These are phyloP conservation scores for Agonopterix heracliana DNA, from an alignment of 2,888 invertebrate species.

Conservation along the genomic window DNA sequence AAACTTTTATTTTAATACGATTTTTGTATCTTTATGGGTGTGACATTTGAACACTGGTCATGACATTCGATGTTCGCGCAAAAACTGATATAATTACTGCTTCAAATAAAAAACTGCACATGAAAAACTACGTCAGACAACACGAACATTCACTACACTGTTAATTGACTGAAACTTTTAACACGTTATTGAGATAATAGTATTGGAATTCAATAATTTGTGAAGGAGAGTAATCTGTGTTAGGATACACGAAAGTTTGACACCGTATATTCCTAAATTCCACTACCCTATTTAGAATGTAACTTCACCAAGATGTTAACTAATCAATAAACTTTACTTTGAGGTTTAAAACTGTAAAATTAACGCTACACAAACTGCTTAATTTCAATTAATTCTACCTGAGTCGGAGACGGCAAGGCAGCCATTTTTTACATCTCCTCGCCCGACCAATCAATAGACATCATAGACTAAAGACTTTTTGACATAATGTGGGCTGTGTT, in stretches of 20 bases:
- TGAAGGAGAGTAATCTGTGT: constrained; percentile 32
- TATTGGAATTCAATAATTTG: constrained; percentile 35
- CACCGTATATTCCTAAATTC: constrained; percentile 31
- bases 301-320: constrained; percentile 33
- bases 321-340: constrained; percentile 27
- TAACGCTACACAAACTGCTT: constrained; percentile 33
- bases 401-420: constrained; percentile 89
- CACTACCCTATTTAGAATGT: constrained; percentile 16
- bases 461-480: constrained; percentile 53
- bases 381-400: constrained; percentile 78
- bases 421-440: constrained; percentile 84
- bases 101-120: constrained; percentile 15
- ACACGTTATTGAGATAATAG: constrained; percentile 24
- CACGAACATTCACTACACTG: constrained; percentile 36
- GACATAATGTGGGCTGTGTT: constrained; percentile 32
- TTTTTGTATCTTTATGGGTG: constrained; percentile 61
- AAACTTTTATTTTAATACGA: constrained; percentile 36
- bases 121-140: constrained; percentile 23
- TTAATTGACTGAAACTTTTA: constrained; percentile 20
- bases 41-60: constrained; percentile 57
- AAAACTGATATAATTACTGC: constrained; percentile 35
- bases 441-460: constrained; percentile 74
- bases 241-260: constrained; percentile 50
- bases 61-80: constrained; percentile 47
- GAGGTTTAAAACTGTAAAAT: constrained; percentile 18